Evolutionary conservation across 2,888 invertebrate species (phyloP), one percentile per base, ranked within the genome.

Genomic region (Bombylius discolor): DNA sequence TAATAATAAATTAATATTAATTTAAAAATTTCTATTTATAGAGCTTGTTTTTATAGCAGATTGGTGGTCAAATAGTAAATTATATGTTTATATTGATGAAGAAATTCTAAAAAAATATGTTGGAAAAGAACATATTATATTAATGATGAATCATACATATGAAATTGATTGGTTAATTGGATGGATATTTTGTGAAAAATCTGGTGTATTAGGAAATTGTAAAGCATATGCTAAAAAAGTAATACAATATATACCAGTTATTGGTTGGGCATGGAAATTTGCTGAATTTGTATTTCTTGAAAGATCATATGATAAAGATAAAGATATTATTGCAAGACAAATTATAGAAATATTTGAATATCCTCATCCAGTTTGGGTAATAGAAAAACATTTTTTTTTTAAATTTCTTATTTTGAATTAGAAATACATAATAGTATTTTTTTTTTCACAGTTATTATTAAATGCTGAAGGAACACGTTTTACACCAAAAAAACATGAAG

Each of bases 251-350:
- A 79, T 96, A 61, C 97, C 97, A 34, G 85, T 92, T 11, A 82
- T 96, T 64, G 96, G 96, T 44, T 97, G 96, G 96, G 87, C 89
- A 66, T 97, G 95, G 94, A 90, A 91, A 76, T 91, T 94, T 72
- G 89, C 90, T 1, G 96, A 96, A 71, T 89, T 89, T 75, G 90
- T 96, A 59, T 96, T 96, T 76, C 79, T 97, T 57, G 92, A 94
- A 71, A 81, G 96, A 64, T 88, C 87, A 62, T 95, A 87, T 79
- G 89, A 92, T 55, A 89, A 92, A 72, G 97, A 97, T 73, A 88
- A 83, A 70, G 82, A 85, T 67, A 85, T 84, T 59, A 89, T 97
- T 64, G 81, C 83, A 61, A 76, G 76, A 47, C 92, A 94, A 74
- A 82, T 96, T 59, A 80, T 81, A 60, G 85, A 89, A 72, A 78